A percentile compares a stretch with the other conserved stretches of the same genome.
Conservation (phyloP, 1,140 invertebrate genomes). For the Drosophila lacertosa region DNA sequence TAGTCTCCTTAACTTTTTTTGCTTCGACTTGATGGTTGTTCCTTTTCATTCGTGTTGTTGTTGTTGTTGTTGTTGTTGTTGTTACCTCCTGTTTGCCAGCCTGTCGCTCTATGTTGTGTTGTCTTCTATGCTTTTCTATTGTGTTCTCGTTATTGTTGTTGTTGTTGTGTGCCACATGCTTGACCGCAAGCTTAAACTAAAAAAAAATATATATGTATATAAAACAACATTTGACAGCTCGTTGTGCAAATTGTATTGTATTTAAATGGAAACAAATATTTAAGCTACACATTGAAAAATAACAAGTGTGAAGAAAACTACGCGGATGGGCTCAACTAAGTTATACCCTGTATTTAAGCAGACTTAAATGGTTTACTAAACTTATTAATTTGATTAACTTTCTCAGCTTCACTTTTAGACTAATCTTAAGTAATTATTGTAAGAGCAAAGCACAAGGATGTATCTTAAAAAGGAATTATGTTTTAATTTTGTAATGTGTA, state of each 20-base stretch:
- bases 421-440: too few species aligned
- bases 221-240: conserved; percentile 27
- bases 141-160: too few species aligned
- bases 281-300: background rate
- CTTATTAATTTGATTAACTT: too few species aligned
- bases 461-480: too few species aligned
- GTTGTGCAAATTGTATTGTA: background rate
- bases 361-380: too few species aligned
- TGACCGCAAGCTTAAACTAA: conserved; percentile 50
- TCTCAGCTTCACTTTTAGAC: too few species aligned
- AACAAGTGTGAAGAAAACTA: too few species aligned
- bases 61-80: conserved; percentile 43
- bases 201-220: conserved; percentile 1
- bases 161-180: conserved; percentile 56
- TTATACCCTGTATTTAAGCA: too few species aligned
- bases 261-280: conserved; percentile 3
- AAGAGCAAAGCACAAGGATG: too few species aligned
- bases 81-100: conserved; percentile 45
- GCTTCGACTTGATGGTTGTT: conserved; percentile 26
- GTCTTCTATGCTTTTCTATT: too few species aligned
- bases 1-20: conserved; percentile 27
- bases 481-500: too few species aligned
- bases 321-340: too few species aligned
- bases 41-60: conserved; percentile 22
- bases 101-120: conserved; percentile 40